Base-by-base conservation (phyloP, 2,888 invertebrate genomes). In the Drosophila robusta region DNA sequence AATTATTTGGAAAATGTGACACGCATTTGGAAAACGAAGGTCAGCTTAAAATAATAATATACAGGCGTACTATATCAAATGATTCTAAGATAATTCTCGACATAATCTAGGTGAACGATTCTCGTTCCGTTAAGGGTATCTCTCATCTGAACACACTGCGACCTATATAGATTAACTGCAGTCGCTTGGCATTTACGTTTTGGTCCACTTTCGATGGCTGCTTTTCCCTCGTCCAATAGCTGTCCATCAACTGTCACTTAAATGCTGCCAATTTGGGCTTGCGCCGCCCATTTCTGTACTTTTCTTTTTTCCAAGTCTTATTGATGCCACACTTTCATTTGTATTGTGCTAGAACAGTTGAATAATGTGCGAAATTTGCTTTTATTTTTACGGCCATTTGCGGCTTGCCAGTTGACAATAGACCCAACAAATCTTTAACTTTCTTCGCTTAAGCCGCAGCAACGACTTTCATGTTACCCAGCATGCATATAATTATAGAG, bases 401-500 rank as follows among this genome's bases (percentile, higher is more conserved):
- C 29, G 29, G 9, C 29, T 29, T 29, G 51, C 49, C 50, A 42
- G 44, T 61, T 68, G 80, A 75, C 73, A 76, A 69, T 79, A 49
- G 61, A 54, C 14, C 50, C 41, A 62, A 75, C 72, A 80, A 85
- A 85, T 85, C 73, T 67, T 62, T 38, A 44, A 86, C 87, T 87
- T 87, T 84, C 84, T 80, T 84, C 67, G 52, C 51, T 61, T 52
- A 51, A 32, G 49, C 52, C 26, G 5, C 26, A 60, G 36, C 54
- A 66, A 62, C 54, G 46, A 75, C 72, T 78, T 78, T 79, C 68
- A 47, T 60, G 52, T 50, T 61, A 41, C 22, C 41, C 34, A 42
- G 46, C 64, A 22, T 75, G 83, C 71, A 77, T 80, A 80, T 83
- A 72, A 83, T 83, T 83, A 88, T 71, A 46, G 49, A 62, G 70